A percentile compares a stretch with the other conserved stretches of the same genome.
These are phyloP conservation scores for Ferdinandea cuprea DNA, from an alignment of 2,888 invertebrate species.

Conservation along the genomic window DNA sequence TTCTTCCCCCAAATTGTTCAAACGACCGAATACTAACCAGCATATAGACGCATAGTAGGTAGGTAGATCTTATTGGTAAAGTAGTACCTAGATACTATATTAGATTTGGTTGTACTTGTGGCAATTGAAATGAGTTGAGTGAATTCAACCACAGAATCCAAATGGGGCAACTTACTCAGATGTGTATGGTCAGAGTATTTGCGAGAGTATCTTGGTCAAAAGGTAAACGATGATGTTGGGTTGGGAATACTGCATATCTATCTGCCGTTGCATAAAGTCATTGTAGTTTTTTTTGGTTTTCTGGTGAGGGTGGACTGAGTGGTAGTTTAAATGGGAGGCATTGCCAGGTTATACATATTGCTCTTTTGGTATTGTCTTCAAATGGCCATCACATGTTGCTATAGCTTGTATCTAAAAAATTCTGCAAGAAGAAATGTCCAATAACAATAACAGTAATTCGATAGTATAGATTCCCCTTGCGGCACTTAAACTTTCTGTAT, in stretches of 20 bases:
- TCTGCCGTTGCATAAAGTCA: not conserved
- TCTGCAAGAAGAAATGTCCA: no score
- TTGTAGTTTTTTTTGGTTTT: not conserved
- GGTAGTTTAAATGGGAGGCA: not conserved
- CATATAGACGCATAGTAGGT: no score
- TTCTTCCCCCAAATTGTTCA: slow-evolving; percentile 26
- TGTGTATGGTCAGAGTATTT: no score
- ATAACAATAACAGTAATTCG: no score
- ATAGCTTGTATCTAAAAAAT: no score
- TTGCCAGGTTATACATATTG: not conserved
- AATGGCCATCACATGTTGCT: no score
- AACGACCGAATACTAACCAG: not conserved
- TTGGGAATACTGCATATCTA: slow-evolving; percentile 9
- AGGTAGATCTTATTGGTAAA: not conserved
- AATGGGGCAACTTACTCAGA: not conserved
- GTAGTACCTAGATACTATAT: no score
- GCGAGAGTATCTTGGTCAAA: not conserved
- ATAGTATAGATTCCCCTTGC: no score
- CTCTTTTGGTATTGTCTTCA: no score
- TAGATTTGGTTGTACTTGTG: not conserved
- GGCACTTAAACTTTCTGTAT: no score
- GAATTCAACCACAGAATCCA: not conserved
- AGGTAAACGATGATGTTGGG: no score
- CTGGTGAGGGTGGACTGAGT: not conserved
- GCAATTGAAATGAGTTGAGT: slow-evolving; percentile 13